Conservation (phyloP, 2,888 invertebrate species). For the Pollenia angustigena region DNA sequence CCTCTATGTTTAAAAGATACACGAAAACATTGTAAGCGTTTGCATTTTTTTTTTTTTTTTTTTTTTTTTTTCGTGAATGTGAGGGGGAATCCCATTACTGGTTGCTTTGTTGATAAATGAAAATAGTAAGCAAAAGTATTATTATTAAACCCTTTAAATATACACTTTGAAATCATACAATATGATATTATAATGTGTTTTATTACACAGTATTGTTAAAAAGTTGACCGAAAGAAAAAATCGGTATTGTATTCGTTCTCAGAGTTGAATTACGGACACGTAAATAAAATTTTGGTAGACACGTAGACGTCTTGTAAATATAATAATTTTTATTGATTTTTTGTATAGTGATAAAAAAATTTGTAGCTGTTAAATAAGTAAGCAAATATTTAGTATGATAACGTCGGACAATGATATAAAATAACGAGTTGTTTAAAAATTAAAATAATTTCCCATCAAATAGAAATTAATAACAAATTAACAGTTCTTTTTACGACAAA, state of each 20-base stretch:
- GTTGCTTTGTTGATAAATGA: constrained; percentile 19
- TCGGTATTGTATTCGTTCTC: constrained; percentile 34
- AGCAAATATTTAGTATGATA: constrained; percentile 32
- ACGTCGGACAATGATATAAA: constrained; percentile 12
- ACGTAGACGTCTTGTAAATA: constrained; percentile 53
- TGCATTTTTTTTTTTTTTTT: neutral
- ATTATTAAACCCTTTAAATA: constrained; percentile 51
- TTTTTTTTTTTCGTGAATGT: neutral
- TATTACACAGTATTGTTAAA: neutral
- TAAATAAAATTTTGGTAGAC: neutral
- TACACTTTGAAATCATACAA: constrained; percentile 8
- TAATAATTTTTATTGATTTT: neutral
- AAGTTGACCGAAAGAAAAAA: constrained; percentile 19
- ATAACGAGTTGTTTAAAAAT: constrained; percentile 1
- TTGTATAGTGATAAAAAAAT: neutral
- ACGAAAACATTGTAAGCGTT: neutral
- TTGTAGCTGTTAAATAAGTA: constrained; percentile 35
- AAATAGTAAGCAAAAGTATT: constrained; percentile 13
- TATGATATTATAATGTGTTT: constrained; percentile 8
- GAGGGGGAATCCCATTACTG: constrained; percentile 34
- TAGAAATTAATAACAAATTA: constrained; percentile 1
- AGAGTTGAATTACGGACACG: constrained; percentile 30
- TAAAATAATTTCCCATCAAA: neutral
- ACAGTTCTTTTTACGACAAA: neutral
- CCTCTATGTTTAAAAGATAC: neutral